Evolutionary conservation across 2,888 invertebrate species (phyloP).

Genomic region (Drosophila fulvimacula): DNA sequence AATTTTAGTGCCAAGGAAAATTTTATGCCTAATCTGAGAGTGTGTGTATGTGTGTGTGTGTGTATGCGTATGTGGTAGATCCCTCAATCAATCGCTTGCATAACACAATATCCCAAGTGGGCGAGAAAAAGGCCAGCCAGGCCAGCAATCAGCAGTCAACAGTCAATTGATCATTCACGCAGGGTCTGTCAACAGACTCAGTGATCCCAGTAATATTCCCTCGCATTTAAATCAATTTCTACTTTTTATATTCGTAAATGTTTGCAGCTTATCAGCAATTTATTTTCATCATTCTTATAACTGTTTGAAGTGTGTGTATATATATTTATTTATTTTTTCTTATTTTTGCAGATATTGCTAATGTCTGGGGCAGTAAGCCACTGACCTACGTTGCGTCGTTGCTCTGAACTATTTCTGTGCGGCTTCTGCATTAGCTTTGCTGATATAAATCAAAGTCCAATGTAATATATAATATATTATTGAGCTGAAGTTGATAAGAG

Average conservation of each 20-base stretch:
- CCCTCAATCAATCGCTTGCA: slow-evolving; percentile 39
- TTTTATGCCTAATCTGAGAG: slow-evolving; percentile 33
- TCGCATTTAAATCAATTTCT: slow-evolving; percentile 25
- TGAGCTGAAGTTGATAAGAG: slow-evolving; percentile 25
- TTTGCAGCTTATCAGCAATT: slow-evolving; percentile 51
- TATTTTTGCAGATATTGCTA: slow-evolving; percentile 4
- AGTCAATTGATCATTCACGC: slow-evolving; percentile 7
- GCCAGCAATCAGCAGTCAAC: slow-evolving; percentile 4
- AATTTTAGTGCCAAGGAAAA: slow-evolving; percentile 57
- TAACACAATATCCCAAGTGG: slow-evolving; percentile 11
- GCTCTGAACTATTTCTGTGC: slow-evolving; percentile 14
- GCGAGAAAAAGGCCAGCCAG: not conserved
- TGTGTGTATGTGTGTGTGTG: slow-evolving; percentile 25
- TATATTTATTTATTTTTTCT: not conserved
- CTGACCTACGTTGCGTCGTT: slow-evolving; percentile 24
- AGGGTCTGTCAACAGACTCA: slow-evolving; percentile 13
- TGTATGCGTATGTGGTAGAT: slow-evolving; percentile 28
- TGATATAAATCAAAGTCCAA: slow-evolving; percentile 38
- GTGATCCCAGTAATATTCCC: slow-evolving; percentile 35
- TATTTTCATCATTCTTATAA: not conserved
- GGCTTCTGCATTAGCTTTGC: slow-evolving; percentile 13
- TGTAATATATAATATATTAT: too few species aligned
- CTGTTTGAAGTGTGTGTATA: not conserved
- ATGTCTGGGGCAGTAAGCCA: slow-evolving; percentile 20
- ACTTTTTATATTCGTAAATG: slow-evolving; percentile 11